A percentile compares a stretch with the other conserved stretches of the same genome.
phyloP scores from a whole-genome alignment of 1,140 invertebrate species.

The Caenorhabditis latens region DNA sequence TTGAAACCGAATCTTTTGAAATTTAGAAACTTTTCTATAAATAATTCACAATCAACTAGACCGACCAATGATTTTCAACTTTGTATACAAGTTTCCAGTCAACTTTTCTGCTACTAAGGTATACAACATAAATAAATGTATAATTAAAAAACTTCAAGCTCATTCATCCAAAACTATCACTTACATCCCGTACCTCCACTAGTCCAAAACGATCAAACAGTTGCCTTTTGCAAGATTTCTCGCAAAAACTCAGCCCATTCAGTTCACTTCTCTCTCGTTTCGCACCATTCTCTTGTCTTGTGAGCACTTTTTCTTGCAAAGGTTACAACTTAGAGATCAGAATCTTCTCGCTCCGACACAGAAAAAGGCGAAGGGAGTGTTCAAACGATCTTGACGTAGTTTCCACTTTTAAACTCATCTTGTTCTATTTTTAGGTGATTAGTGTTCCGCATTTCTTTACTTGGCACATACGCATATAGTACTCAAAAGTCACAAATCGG shows the following conservation, averaged over 20 bases:
- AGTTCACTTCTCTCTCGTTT: not conserved
- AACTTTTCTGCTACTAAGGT: too few relatives aligned
- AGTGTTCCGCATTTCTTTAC: not conserved
- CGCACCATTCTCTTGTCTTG: constrained; percentile 9
- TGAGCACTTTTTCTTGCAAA: constrained; percentile 39
- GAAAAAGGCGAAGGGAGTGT: not conserved
- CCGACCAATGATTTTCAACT: too few relatives aligned
- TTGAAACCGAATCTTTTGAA: too few relatives aligned
- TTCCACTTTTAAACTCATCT: constrained; percentile 17
- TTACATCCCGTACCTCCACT: too few relatives aligned
- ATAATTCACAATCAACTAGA: too few relatives aligned
- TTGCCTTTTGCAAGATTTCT: not conserved
- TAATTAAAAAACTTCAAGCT: too few relatives aligned
- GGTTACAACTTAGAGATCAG: constrained; percentile 42
- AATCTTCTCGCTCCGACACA: not conserved
- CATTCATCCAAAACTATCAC: too few relatives aligned
- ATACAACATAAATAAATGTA: too few relatives aligned
- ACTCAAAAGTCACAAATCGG: constrained; percentile 28
- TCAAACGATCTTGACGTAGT: constrained; percentile 41
- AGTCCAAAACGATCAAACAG: not conserved
- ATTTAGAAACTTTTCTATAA: too few relatives aligned
- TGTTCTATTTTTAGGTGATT: constrained; percentile 44
- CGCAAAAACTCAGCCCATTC: not conserved
- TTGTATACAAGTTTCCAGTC: too few relatives aligned
- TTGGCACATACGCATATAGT: constrained; percentile 7